Base-by-base conservation (phyloP, 2,113 vertebrate species). In the Myotis lucifugus region DNA sequence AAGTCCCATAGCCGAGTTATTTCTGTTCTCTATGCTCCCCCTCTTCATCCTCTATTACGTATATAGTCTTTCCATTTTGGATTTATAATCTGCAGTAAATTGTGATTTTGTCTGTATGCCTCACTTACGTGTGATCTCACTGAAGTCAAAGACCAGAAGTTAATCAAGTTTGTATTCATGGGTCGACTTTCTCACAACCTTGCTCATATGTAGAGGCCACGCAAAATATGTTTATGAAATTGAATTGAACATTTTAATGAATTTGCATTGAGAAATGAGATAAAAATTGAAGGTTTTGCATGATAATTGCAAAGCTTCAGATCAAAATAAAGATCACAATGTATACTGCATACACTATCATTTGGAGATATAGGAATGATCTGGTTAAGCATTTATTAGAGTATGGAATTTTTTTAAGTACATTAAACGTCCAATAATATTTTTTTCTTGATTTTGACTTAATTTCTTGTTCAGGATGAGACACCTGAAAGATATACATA, bases 381-480 rank as follows among this genome's bases (percentile, higher is more conserved):
- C 2, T 59, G 10, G 11, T 29, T 27, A 85, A 85, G 11, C 29
- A 54, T 40, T 52, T 76, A 76, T 59, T 54, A 67, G 37, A 46
- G 1, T 27, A 64, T 18, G 10, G 0, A 15, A 91, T 88, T 81
- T 84, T 85, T 85, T 88, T 73, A 95, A 91, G 46, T 29, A n/a
- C 8, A 67, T 40, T 91, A 74, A 72, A 40, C 61, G 5, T 50
- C 8, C 8, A 76, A 73, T 1, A 74, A 37, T 1, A 76, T 85
- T 88, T 84, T 95, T 52, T 64, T 79, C 23, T 25, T 29, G 34
- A 52, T 72, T 69, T 19, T 0, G 0, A 67, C 27, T 0, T 19
- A 46, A 67, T 76, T 96, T 85, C 74, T 15, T 91, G 90, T 97
- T 94, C 42, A 48, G 8, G 32, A 56, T 96, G 13, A n/a, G 40